Evolutionary conservation across 2,888 invertebrate species (phyloP).

Genomic region (Coremacera marginata): DNA sequence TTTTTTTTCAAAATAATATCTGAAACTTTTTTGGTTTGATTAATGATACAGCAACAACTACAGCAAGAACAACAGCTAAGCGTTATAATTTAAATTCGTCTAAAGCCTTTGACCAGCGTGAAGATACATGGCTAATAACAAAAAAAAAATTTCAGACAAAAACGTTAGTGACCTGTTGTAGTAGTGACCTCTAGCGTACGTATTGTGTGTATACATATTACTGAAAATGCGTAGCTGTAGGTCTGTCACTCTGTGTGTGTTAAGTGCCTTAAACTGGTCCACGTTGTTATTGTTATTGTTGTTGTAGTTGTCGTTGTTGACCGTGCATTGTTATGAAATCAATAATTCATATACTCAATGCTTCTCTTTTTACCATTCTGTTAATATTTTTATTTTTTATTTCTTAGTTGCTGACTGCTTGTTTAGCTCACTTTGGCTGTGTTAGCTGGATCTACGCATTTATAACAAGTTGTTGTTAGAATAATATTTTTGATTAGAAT

Average conservation of each 20-base stretch:
- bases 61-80: not conserved
- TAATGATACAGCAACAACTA: not conserved
- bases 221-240: too few relatives aligned
- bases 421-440: too few relatives aligned
- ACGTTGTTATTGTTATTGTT: not conserved
- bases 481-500: not conserved
- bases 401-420: too few relatives aligned
- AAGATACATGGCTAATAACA: too few relatives aligned
- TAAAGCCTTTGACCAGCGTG: not conserved
- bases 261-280: too few relatives aligned
- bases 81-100: conserved; percentile 31
- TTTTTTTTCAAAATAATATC: not conserved
- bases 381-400: not conserved
- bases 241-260: too few relatives aligned
- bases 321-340: conserved; percentile 15
- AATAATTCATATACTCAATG: conserved; percentile 7
- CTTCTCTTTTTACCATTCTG: not conserved
- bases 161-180: too few relatives aligned
- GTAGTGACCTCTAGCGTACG: too few relatives aligned
- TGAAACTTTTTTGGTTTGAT: not conserved
- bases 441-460: not conserved
- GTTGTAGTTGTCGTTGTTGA: not conserved
- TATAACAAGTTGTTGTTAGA: not conserved
- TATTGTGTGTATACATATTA: too few relatives aligned
- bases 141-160: too few relatives aligned